Evolutionary conservation across 2,797 vertebrate genomes (phyloP).

Genomic region (Sebastes cheni): DNA sequence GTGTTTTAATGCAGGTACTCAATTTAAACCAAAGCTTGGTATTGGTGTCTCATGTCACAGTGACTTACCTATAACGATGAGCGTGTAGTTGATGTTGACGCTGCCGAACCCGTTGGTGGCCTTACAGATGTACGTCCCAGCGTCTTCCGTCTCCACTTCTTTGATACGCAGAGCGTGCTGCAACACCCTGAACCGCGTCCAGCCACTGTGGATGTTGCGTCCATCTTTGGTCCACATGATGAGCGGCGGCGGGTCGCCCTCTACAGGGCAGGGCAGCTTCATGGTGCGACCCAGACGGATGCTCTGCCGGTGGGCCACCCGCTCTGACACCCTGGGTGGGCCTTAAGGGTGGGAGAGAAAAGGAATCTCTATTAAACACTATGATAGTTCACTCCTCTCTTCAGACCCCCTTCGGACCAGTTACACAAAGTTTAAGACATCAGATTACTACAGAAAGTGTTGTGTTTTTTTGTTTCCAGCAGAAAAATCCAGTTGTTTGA

Average conservation of each 20-base stretch:
- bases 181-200: constrained; percentile 91
- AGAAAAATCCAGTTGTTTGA: no score
- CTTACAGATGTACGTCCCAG: constrained; percentile 94
- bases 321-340: constrained; percentile 91
- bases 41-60: not conserved
- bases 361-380: not conserved
- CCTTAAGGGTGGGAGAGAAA: constrained; percentile 73
- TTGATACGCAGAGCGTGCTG: constrained; percentile 93
- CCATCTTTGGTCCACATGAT: constrained; percentile 88
- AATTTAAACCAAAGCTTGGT: not conserved
- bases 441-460: not conserved
- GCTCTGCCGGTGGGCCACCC: constrained; percentile 89
- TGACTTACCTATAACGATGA: constrained; percentile 92
- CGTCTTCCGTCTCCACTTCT: constrained; percentile 91
- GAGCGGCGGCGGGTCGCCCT: constrained; percentile 84
- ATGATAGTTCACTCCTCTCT: not conserved
- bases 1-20: not conserved
- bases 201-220: constrained; percentile 93
- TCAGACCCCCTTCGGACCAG: not conserved
- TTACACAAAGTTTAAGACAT: not conserved
- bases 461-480: no score
- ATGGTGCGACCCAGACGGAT: constrained; percentile 83
- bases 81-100: constrained; percentile 95
- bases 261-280: constrained; percentile 83
- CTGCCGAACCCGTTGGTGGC: constrained; percentile 98